Evolutionary conservation across 2,888 invertebrate genomes (phyloP).

Genomic region (Agrotis segetum): DNA sequence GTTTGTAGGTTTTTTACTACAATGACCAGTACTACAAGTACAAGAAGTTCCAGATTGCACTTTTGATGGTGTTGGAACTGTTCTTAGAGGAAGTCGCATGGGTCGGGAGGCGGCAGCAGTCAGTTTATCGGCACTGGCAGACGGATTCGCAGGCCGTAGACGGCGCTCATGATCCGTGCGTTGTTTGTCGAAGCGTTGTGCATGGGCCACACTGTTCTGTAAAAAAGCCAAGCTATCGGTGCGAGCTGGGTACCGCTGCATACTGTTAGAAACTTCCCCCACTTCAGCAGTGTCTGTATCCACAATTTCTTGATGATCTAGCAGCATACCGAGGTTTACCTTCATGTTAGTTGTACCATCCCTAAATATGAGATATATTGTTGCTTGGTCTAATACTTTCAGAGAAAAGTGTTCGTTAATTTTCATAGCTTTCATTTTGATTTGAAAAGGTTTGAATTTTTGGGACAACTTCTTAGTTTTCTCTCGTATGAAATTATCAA

Average conservation of each 20-base stretch:
- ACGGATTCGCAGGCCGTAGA: constrained; percentile 67
- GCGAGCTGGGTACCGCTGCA: constrained; percentile 75
- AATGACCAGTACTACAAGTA: constrained; percentile 35
- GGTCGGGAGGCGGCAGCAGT: constrained; percentile 72
- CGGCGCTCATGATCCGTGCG: constrained; percentile 76
- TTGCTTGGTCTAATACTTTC: constrained; percentile 84
- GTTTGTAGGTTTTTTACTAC: constrained; percentile 71
- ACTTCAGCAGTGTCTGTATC: constrained; percentile 82
- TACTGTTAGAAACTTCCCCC: constrained; percentile 73
- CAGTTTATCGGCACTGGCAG: constrained; percentile 75
- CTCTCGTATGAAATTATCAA: constrained; percentile 85
- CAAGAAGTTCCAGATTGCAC: constrained; percentile 50
- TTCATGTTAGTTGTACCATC: constrained; percentile 84
- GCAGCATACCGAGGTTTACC: constrained; percentile 86
- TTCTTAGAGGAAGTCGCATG: constrained; percentile 61
- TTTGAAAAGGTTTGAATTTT: constrained; percentile 85
- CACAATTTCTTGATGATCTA: constrained; percentile 88
- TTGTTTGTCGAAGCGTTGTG: constrained; percentile 75
- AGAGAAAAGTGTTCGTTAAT: constrained; percentile 86
- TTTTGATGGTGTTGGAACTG: constrained; percentile 45
- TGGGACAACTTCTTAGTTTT: constrained; percentile 82
- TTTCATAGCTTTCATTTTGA: constrained; percentile 87
- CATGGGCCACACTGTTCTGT: constrained; percentile 78
- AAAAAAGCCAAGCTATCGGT: constrained; percentile 82
- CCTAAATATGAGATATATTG: constrained; percentile 81